Base-by-base conservation (phyloP, 2,797 vertebrate species). In the Lithobates pipiens region DNA sequence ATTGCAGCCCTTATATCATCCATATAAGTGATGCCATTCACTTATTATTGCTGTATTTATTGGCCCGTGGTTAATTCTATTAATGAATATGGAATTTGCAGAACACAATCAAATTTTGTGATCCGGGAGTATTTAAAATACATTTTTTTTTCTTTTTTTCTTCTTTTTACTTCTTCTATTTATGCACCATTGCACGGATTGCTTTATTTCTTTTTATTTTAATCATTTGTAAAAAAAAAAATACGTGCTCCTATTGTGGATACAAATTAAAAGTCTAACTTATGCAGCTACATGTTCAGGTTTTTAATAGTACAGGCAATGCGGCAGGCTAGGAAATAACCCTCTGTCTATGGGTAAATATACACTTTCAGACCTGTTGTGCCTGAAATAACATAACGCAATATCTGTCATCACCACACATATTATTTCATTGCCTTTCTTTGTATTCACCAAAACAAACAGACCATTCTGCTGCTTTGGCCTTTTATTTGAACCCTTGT, bases 41-140 rank as follows among this genome's bases (percentile, higher is more conserved):
- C 81, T 69, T 84, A 86, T 80, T 87, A 87, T 76, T 5, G 44
- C 54, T 69, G 74, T 84, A 87, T 83, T 87, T 87, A 83, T 83
- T 67, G 46, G 86, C 29, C 86, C 76, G 69, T 87, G 86, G 86
- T 87, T 87, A 87, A 87, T 87, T 87, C 86, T 83, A 83, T 87
- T 87, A 87, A 87, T 87, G 86, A 87, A 87, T 87, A 87, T 83
- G 76, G 71, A 83, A 84, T 87, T 87, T 87, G 27, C 69, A 76
- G 86, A 87, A 84, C 70, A 87, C 86, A 87, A 84, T 87, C 86
- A 87, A 83, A 71, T 83, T 87, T 87, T 87, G 86, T 87, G 81
- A 72, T 79, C 76, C 86, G 77, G 86, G 74, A 77, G 61, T 83
- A 83, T 87, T 87, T 87, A 84, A 87, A 80, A 87, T 84, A 83